Evolutionary conservation across 2,797 vertebrate species (phyloP).

Genomic region (Lepilemur septentrionalis): DNA sequence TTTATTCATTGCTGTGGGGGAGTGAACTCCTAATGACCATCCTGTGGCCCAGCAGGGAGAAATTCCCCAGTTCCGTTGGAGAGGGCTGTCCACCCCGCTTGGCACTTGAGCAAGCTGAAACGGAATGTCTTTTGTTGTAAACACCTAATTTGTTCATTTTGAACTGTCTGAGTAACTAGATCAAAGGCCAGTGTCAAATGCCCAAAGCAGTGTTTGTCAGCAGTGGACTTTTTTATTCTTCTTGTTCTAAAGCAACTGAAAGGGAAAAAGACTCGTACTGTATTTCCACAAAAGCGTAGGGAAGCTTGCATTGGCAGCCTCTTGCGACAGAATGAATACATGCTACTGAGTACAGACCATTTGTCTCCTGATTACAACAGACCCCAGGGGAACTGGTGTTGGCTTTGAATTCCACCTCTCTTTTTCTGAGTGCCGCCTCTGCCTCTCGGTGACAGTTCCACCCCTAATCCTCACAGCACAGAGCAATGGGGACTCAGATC

Average conservation of each 20-base stretch:
- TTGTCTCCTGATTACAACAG: conserved; percentile 77
- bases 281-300: conserved; percentile 81
- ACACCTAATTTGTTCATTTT: conserved; percentile 86
- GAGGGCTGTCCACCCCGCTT: not conserved
- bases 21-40: not conserved
- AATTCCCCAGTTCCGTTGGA: conserved; percentile 41
- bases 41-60: conserved; percentile 32
- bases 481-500: conserved; percentile 61
- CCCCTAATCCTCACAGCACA: conserved; percentile 58
- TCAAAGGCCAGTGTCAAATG: conserved; percentile 85
- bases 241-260: conserved; percentile 82
- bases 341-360: conserved; percentile 72
- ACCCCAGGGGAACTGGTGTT: conserved; percentile 82
- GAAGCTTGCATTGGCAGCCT: conserved; percentile 77
- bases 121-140: conserved; percentile 78
- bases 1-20: conserved; percentile 50
- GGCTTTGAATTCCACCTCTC: conserved; percentile 84
- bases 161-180: conserved; percentile 82
- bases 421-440: conserved; percentile 74
- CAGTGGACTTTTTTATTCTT: conserved; percentile 75
- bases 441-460: conserved; percentile 66
- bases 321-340: conserved; percentile 83
- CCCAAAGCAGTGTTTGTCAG: conserved; percentile 86
- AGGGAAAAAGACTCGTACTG: conserved; percentile 70
- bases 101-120: conserved; percentile 65